phyloP scores from a whole-genome alignment of 2,113 vertebrate species.

The Hyperoodon ampullatus region DNA sequence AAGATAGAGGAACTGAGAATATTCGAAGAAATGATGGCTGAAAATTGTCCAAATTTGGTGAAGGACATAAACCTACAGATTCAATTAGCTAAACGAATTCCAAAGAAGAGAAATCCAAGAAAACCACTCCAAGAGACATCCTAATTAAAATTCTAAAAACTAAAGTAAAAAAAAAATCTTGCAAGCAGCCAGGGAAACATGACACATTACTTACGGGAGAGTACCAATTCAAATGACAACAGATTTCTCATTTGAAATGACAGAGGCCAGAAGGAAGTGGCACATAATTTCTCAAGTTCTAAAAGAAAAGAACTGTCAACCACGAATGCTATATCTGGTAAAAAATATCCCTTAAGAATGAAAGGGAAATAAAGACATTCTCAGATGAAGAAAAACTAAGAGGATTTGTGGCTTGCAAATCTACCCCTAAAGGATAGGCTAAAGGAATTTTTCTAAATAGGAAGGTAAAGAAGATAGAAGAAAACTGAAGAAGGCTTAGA shows the following conservation, averaged over 20 bases:
- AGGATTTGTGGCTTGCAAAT: neutral
- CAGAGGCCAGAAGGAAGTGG: neutral
- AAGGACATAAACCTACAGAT: neutral
- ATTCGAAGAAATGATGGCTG: neutral
- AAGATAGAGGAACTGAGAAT: neutral
- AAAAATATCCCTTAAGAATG: neutral
- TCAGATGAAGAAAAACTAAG: neutral
- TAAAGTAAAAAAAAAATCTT: neutral
- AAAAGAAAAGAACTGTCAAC: neutral
- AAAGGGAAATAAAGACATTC: neutral
- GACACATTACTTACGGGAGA: neutral
- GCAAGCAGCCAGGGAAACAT: neutral
- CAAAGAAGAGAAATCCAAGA: neutral
- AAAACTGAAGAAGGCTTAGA: neutral
- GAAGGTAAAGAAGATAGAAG: neutral
- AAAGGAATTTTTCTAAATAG: neutral
- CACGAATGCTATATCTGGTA: neutral
- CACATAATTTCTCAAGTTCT: neutral
- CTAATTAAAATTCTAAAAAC: slow-evolving; percentile 16
- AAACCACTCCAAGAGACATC: neutral
- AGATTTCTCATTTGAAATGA: neutral
- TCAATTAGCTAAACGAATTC: neutral
- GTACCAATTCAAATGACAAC: neutral
- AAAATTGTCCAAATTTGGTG: slow-evolving; percentile 14
- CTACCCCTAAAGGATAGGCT: neutral